Evolutionary conservation across 2,888 invertebrate genomes (phyloP).

Genomic region (Tigriopus californicus): DNA sequence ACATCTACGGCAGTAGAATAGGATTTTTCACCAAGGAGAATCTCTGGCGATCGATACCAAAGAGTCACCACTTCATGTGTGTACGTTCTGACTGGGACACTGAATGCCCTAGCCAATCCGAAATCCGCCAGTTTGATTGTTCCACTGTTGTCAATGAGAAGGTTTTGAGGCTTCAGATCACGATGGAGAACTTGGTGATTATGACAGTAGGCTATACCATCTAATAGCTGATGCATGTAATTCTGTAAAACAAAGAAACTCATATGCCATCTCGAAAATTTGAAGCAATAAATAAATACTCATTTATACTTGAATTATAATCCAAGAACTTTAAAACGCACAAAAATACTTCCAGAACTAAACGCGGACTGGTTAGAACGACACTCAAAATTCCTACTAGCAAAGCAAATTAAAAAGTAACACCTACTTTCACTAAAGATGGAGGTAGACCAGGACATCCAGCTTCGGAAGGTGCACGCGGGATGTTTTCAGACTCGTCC

Average conservation of each 20-base stretch:
- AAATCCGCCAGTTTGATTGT: constrained; percentile 90
- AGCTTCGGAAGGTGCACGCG: not conserved
- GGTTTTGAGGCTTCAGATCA: constrained; percentile 88
- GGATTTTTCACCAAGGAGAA: constrained; percentile 68
- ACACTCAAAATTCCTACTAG: no score
- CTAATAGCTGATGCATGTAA: constrained; percentile 66
- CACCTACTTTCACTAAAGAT: constrained; percentile 44
- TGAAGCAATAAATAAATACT: no score
- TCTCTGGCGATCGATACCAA: constrained; percentile 94
- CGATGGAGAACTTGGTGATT: constrained; percentile 68
- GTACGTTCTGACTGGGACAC: constrained; percentile 74
- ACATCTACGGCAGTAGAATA: constrained; percentile 86
- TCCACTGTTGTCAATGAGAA: constrained; percentile 60
- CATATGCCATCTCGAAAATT: constrained; percentile 20
- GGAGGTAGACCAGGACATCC: constrained; percentile 34
- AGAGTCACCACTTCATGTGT: constrained; percentile 85
- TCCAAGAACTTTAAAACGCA: no score
- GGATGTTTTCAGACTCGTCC: not conserved
- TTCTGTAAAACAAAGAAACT: constrained; percentile 29
- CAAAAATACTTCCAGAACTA: no score
- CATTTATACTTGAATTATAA: no score
- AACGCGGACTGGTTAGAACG: no score
- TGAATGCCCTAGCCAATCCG: constrained; percentile 79
- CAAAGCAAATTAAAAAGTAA: no score
- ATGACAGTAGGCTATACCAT: constrained; percentile 78